Evolutionary conservation across 1,140 invertebrate species (phyloP), one percentile per base, ranked within the genome.

Genomic region (Eubasilissa regina): DNA sequence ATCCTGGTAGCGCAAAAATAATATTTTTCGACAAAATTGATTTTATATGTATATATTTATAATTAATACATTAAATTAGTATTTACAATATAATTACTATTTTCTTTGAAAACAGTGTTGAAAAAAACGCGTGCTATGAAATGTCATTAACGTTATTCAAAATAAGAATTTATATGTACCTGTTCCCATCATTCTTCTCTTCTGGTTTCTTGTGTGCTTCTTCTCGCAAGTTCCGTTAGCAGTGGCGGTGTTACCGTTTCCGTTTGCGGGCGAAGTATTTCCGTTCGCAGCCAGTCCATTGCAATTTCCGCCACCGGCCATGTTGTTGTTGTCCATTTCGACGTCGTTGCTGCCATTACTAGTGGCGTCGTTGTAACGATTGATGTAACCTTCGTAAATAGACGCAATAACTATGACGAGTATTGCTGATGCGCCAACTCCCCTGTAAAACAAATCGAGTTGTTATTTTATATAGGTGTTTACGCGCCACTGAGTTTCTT

Each of bases 361-460:
- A 19, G 80, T 84, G 75, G 84, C 83, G 6, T 83, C 83, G 77
- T 86, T 86, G 0, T 80, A 82, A 21, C 85, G 77, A 79, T 88
- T 87, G 79, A 89, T 75, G 75, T 86, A 88, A 83, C 86, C 85
- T 73, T 93, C 92, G 85, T 92, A 93, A 0, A 89, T 58, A 0
- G 91, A 90, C 6, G 91, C 90, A n/a, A 88, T 84, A 8, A 92
- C 43, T 90, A 93, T 93, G 84, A 92, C 84, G 4, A 90, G n/a
- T 1, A 88, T 7, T 13, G 91, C 88, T 0, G 87, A 60, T 6
- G 87, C 81, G 11, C 86, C 85, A 3, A 90, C 86, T 1, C 87
- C 84, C 17, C 91, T 92, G 87, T 48, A 88, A 89, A 60, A 56
- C 35, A 73, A 64, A 35, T 19, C 0, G 53, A 53, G 25, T 0